A percentile compares a stretch with the other conserved stretches of the same genome.
phyloP scores from a whole-genome alignment of 2,113 vertebrate genomes.

The Ia io region DNA sequence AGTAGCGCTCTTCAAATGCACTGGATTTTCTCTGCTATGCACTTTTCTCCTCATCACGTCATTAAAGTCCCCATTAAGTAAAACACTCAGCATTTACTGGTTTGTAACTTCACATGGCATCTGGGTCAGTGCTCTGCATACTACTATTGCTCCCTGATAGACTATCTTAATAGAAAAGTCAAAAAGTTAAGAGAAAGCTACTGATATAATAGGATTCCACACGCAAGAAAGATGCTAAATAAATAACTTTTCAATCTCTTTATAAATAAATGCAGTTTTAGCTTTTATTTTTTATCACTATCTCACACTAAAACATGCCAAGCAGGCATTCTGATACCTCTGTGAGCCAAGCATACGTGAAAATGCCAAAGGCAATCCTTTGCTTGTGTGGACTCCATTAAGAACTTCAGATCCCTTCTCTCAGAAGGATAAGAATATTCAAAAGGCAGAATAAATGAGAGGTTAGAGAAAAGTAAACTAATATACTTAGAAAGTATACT shows the following conservation, averaged over 20 bases:
- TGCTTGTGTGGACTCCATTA: slow-evolving; percentile 48
- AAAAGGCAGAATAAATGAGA: slow-evolving; percentile 36
- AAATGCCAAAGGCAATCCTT: slow-evolving; percentile 55
- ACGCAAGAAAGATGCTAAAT: slow-evolving; percentile 21
- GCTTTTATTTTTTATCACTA: slow-evolving; percentile 46
- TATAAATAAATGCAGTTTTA: slow-evolving; percentile 52
- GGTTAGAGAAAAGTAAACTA: slow-evolving; percentile 29
- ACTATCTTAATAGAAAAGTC: background rate
- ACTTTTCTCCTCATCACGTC: background rate
- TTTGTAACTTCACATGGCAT: background rate
- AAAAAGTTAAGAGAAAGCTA: slow-evolving; percentile 4
- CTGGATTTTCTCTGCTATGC: background rate
- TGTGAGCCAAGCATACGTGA: slow-evolving; percentile 18
- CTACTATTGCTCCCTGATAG: background rate
- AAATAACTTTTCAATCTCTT: slow-evolving; percentile 56
- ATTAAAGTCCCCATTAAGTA: background rate
- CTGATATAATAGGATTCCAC: background rate
- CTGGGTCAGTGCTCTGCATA: background rate
- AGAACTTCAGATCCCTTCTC: slow-evolving; percentile 38
- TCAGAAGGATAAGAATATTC: background rate
- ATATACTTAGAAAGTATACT: background rate
- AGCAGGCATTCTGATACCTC: slow-evolving; percentile 30
- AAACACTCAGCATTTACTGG: background rate
- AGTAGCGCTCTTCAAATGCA: background rate
- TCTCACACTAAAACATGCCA: slow-evolving; percentile 51